These are phyloP conservation scores for Parnassius apollo DNA, from an alignment of 2,888 invertebrate genomes.

Conservation along the genomic window DNA sequence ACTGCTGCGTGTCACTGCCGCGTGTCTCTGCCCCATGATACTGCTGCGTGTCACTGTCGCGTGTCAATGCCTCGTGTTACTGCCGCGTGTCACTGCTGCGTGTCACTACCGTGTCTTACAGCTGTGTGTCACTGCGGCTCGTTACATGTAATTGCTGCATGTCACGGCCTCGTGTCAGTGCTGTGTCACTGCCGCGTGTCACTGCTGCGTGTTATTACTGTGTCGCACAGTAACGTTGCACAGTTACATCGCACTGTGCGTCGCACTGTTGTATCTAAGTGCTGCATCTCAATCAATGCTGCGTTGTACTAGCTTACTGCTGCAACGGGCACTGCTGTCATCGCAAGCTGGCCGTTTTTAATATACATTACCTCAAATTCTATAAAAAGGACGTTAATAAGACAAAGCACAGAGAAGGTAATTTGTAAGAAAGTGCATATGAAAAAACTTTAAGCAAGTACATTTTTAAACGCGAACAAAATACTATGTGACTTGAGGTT, in stretches of 20 bases:
- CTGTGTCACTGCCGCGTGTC: conserved; percentile 68
- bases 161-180: conserved; percentile 82
- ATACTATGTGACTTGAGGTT: too few species aligned
- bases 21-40: conserved; percentile 83
- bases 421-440: too few species aligned
- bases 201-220: conserved; percentile 83
- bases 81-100: too few species aligned
- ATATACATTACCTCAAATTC: too few species aligned
- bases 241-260: conserved; percentile 74
- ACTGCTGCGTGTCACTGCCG: conserved; percentile 85
- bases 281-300: conserved; percentile 81
- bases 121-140: conserved; percentile 49
- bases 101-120: too few species aligned
- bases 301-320: conserved; percentile 76
- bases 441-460: too few species aligned
- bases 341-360: conserved; percentile 52
- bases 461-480: too few species aligned
- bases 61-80: conserved; percentile 82
- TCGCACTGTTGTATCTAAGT: conserved; percentile 57
- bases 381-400: too few species aligned
- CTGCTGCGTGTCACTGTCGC: conserved; percentile 66
- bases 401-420: too few species aligned
- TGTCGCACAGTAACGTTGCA: conserved; percentile 57
- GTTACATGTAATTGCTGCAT: conserved; percentile 32
- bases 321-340: conserved; percentile 79